Evolutionary conservation across 2,113 vertebrate genomes (phyloP), one percentile per base, ranked within the genome.

Genomic region (Rhombomys opimus): DNA sequence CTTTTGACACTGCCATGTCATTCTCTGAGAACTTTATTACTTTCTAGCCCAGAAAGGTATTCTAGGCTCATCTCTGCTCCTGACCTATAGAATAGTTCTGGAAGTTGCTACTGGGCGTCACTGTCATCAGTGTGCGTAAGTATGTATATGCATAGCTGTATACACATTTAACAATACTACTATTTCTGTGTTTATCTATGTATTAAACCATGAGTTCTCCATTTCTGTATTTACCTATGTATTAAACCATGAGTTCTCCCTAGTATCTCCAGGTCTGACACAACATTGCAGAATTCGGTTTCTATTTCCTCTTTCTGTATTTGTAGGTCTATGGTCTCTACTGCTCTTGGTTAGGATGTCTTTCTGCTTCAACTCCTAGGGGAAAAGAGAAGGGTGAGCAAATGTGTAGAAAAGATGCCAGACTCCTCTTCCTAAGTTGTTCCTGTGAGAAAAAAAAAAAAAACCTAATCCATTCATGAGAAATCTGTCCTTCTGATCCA

Each of bases 21-120:
- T 76, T 94, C 86, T 95, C 52, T 63, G 18, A 94, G 38, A 87
- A 82, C 52, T 14, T 75, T 9, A 68, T 77, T 92, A 13, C 73
- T 81, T 70, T 85, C 38, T 90, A 75, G n/a, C n/a, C 77, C 65
- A 82, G 50, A 13, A 88, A 59, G 63, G 52, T 85, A 57, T 20
- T 63, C 32, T 72, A 78, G 38, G 2, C n/a, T 72, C 52, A 32
- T 61, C n/a, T 59, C 41, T 76, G 4, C 35, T 54, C 67, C 11
- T 81, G 25, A n/a, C 59, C 52, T 85, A 7, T 10, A 75, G 46
- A 92, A 80, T 63, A 77, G 35, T 23, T 72, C 15, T 90, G 2
- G 54, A 86, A 38, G 9, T 25, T 86, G 35, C 30, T 93, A 0
- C 61, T 73, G 46, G 70, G 7, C 57, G 7, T 61, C 59, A 59